A percentile compares a stretch with the other conserved stretches of the same genome.
These are phyloP conservation scores for Pandemis heparana DNA, from an alignment of 2,888 invertebrate genomes.

Conservation along the genomic window DNA sequence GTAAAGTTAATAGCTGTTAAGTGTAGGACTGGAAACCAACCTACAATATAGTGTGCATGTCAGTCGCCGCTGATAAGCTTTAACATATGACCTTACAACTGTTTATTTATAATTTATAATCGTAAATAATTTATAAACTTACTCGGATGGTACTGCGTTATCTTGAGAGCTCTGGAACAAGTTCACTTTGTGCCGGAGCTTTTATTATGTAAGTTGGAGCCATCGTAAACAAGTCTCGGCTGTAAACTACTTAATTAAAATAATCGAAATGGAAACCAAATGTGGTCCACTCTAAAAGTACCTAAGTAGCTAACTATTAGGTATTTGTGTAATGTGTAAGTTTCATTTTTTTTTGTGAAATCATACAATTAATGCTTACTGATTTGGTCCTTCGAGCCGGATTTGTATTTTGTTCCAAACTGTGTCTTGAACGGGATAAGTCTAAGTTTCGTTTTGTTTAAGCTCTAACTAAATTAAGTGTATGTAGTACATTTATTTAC, in stretches of 20 bases:
- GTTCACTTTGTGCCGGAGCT: conserved; percentile 38
- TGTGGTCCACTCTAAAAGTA: not conserved
- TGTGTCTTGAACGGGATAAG: not conserved
- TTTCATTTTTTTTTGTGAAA: not conserved
- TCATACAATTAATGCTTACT: not conserved
- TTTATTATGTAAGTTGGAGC: conserved; percentile 24
- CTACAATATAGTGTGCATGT: conserved; percentile 26
- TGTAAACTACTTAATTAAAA: not conserved
- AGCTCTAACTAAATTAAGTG: no score
- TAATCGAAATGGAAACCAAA: conserved; percentile 1
- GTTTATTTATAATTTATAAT: conserved; percentile 39
- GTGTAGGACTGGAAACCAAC: conserved; percentile 20
- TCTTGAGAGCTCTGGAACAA: conserved; percentile 41
- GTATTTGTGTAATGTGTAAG: no score
- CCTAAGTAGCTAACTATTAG: no score
- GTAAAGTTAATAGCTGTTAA: conserved; percentile 28
- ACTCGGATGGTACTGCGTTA: conserved; percentile 37
- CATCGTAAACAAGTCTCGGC: conserved; percentile 14
- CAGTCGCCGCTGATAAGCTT: conserved; percentile 39
- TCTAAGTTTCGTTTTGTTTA: no score
- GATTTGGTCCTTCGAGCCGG: not conserved
- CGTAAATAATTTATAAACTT: conserved; percentile 39
- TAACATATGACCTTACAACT: conserved; percentile 43
- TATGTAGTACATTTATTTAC: no score
- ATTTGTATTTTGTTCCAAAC: not conserved